Evolutionary conservation across 2,888 invertebrate genomes (phyloP).

Genomic region (Mimas tiliae): DNA sequence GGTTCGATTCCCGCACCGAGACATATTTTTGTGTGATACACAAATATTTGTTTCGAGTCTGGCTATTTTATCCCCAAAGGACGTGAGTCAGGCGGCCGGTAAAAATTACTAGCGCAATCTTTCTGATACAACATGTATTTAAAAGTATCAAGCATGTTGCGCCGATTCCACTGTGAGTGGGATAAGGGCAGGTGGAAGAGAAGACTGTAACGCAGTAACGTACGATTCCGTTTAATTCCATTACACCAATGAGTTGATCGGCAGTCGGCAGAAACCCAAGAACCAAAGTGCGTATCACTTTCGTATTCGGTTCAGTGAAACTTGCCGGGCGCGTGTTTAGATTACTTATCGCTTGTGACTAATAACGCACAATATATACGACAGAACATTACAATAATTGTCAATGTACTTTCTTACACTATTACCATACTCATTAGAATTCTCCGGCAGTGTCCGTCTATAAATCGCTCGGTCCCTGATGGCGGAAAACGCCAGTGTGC

Average conservation of each 20-base stretch:
- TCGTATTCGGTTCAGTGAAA: constrained; percentile 38
- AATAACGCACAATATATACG: constrained; percentile 35
- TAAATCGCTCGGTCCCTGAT: constrained; percentile 64
- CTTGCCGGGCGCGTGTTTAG: constrained; percentile 26
- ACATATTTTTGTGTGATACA: no score
- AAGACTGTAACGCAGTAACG: no score
- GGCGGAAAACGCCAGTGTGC: constrained; percentile 58
- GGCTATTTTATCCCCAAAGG: no score
- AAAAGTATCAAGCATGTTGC: no score
- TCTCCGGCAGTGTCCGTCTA: constrained; percentile 54
- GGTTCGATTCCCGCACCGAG: no score
- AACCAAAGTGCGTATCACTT: constrained; percentile 32
- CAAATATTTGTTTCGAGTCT: no score
- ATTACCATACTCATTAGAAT: constrained; percentile 56
- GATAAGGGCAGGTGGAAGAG: no score
- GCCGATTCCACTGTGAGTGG: no score
- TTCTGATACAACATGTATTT: no score
- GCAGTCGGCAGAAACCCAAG: not conserved
- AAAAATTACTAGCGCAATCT: no score
- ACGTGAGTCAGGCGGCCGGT: no score
- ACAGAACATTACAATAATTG: constrained; percentile 25
- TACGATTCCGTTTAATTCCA: not conserved
- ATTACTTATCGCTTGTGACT: constrained; percentile 20
- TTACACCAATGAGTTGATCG: not conserved
- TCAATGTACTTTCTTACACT: constrained; percentile 31